A percentile compares a stretch with the other conserved stretches of the same genome.
These are phyloP conservation scores for Phalangium opilio DNA, from an alignment of 2,888 invertebrate genomes.

Conservation along the genomic window DNA sequence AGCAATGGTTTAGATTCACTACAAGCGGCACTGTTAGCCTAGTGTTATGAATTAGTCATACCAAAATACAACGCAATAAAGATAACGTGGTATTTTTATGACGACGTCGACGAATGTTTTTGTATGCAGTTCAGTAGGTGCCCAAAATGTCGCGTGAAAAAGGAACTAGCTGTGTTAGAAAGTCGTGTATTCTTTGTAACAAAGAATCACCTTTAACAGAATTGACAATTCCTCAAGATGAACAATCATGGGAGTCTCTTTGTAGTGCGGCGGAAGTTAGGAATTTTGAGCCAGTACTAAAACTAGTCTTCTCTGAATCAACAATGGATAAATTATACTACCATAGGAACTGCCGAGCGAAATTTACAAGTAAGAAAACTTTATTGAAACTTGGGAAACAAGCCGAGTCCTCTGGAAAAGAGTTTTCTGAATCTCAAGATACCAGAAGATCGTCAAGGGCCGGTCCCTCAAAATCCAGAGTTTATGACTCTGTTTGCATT, in stretches of 20 bases:
- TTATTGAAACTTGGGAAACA: background rate
- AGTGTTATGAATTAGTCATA: no score
- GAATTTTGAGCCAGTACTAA: background rate
- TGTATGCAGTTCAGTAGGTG: no score
- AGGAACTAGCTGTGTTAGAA: no score
- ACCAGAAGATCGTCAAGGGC: background rate
- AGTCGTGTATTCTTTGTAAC: no score
- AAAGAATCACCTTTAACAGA: no score
- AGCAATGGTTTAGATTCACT: no score
- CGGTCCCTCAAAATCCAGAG: background rate
- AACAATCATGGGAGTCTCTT: background rate
- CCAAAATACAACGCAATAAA: no score
- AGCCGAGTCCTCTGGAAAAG: background rate
- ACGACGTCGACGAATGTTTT: no score
- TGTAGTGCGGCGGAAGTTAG: background rate
- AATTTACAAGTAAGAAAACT: background rate
- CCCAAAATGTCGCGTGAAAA: no score
- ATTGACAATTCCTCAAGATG: no score
- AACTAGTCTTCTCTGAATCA: background rate
- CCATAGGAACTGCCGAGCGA: background rate
- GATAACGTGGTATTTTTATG: no score
- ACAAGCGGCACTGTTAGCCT: no score
- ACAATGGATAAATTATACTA: background rate
- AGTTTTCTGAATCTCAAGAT: background rate
- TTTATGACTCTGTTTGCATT: background rate